A percentile compares a stretch with the other conserved stretches of the same genome.
Evolutionary conservation across 2,888 invertebrate species (phyloP).

Genomic region (Rhabditophanes sp.): DNA sequence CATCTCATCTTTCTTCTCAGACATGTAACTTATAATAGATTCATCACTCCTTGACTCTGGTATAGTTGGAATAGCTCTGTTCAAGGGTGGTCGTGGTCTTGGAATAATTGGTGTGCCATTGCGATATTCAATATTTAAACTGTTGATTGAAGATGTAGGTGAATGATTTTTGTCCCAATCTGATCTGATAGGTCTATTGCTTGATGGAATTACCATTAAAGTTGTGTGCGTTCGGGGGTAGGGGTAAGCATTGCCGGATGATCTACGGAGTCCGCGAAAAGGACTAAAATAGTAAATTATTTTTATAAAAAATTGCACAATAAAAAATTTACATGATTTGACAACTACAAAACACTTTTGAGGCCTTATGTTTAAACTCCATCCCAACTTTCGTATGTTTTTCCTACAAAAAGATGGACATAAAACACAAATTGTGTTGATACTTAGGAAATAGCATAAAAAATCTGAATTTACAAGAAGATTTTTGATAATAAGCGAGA

Average conservation of each 20-base stretch:
- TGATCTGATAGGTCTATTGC: no score
- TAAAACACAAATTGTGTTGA: no score
- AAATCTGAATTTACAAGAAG: no score
- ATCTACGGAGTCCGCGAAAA: conserved; percentile 20
- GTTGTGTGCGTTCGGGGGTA: conserved; percentile 39
- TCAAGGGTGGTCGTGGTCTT: conserved; percentile 31
- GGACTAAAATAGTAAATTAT: conserved; percentile 13
- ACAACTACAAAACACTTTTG: no score
- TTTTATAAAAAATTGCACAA: conserved; percentile 1
- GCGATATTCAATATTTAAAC: background rate
- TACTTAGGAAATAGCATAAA: no score
- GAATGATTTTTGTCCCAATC: conserved; percentile 7
- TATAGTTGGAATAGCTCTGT: conserved; percentile 42
- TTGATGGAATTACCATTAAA: conserved; percentile 30
- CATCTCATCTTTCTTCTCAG: conserved; percentile 6
- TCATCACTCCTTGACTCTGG: conserved; percentile 41
- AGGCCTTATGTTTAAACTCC: no score
- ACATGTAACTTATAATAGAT: conserved; percentile 31
- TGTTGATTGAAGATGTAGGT: conserved; percentile 6
- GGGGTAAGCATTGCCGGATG: conserved; percentile 16
- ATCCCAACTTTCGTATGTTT: no score
- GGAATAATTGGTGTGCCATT: background rate
- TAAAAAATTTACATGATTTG: no score
- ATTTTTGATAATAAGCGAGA: no score
- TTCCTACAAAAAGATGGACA: no score